Evolutionary conservation across 2,797 vertebrate species (phyloP).

Genomic region (Channa striata): DNA sequence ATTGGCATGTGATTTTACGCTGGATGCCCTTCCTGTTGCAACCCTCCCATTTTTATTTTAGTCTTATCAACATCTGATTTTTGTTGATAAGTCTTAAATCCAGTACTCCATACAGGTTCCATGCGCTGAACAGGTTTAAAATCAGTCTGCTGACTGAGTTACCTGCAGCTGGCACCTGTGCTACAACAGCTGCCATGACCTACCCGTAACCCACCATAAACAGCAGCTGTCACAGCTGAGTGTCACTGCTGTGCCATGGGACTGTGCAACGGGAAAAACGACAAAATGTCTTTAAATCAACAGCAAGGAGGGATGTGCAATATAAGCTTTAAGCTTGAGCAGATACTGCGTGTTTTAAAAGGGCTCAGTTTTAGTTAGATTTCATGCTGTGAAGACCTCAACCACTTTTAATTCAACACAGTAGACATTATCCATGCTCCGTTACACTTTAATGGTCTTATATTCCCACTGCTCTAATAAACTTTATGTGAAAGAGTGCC

Average conservation of each 20-base stretch:
- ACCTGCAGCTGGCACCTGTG: slow-evolving; percentile 68
- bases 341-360: slow-evolving; percentile 23
- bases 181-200: slow-evolving; percentile 68
- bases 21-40: no score
- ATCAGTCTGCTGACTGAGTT: slow-evolving; percentile 46
- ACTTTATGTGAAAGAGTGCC: slow-evolving; percentile 70
- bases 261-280: slow-evolving; percentile 22
- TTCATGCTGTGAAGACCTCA: slow-evolving; percentile 48
- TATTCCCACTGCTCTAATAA: slow-evolving; percentile 70
- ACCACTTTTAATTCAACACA: slow-evolving; percentile 58
- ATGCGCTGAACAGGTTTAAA: slow-evolving; percentile 61
- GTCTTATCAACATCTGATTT: slow-evolving; percentile 3
- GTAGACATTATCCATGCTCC: slow-evolving; percentile 66
- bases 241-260: slow-evolving; percentile 51
- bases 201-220: slow-evolving; percentile 69
- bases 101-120: slow-evolving; percentile 13
- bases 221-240: slow-evolving; percentile 68
- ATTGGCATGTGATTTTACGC: no score
- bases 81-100: slow-evolving; percentile 14
- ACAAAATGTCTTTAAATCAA: slow-evolving; percentile 35
- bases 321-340: slow-evolving; percentile 9
- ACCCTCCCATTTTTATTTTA: no score
- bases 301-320: slow-evolving; percentile 7
- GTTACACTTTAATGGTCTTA: slow-evolving; percentile 69
- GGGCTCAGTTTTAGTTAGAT: slow-evolving; percentile 32